A percentile compares a stretch with the other conserved stretches of the same genome.
Evolutionary conservation across 2,113 vertebrate genomes (phyloP).

Genomic region (Donacobius atricapilla): DNA sequence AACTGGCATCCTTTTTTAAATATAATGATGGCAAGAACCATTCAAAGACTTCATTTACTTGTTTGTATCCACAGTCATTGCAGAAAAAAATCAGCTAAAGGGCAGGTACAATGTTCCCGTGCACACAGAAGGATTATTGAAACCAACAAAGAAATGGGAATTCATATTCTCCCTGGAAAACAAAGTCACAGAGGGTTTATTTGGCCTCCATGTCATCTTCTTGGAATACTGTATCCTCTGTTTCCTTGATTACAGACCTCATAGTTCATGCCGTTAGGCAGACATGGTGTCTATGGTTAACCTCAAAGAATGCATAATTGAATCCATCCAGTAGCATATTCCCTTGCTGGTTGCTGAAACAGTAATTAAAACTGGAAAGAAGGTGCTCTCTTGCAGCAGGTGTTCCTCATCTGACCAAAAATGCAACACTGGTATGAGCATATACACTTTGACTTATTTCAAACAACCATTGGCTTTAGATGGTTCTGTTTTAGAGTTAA

Average conservation of each 20-base stretch:
- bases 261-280: not conserved
- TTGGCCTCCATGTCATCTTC: not conserved
- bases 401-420: not conserved
- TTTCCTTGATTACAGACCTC: not conserved
- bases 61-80: not conserved
- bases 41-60: not conserved
- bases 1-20: not conserved
- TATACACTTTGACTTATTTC: not conserved
- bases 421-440: not conserved
- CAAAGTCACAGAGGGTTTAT: not conserved
- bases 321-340: not conserved
- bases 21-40: not conserved
- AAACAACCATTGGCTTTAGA: not conserved
- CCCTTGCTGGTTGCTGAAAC: not conserved
- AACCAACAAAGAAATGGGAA: not conserved
- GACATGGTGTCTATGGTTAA: not conserved
- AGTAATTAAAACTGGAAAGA: not conserved
- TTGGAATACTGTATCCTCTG: not conserved
- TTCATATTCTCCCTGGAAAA: not conserved
- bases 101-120: not conserved
- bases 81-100: not conserved
- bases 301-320: not conserved
- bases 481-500: not conserved
- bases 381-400: not conserved
- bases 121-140: not conserved